Percentiles rank a stretch among this genome's conserved stretches.
These are phyloP conservation scores for Yponomeuta evonymella DNA, from an alignment of 2,888 invertebrate genomes.

Conservation along the genomic window DNA sequence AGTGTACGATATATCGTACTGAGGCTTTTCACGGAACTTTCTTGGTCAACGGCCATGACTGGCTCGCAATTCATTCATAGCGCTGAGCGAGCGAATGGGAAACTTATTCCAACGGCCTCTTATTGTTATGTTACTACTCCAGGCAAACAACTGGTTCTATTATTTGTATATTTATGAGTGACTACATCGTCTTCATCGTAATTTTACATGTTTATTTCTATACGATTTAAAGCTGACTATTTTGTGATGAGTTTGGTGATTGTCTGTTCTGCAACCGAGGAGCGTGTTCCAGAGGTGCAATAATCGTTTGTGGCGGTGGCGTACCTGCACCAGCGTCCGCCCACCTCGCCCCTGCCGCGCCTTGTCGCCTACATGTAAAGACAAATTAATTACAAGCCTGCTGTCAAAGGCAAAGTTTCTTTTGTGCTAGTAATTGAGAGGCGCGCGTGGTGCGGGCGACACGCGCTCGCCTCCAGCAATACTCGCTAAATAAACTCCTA, in stretches of 20 bases:
- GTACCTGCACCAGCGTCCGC: background rate
- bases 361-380: background rate
- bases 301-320: background rate
- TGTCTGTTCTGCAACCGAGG: background rate
- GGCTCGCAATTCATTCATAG: background rate
- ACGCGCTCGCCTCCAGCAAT: background rate
- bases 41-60: background rate
- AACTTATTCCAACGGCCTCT: background rate
- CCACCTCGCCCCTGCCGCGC: background rate
- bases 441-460: slow-evolving; percentile 2
- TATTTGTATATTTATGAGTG: background rate
- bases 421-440: slow-evolving; percentile 8
- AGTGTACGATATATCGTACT: background rate
- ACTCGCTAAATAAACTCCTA: background rate
- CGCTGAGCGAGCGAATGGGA: slow-evolving; percentile 1
- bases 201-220: background rate
- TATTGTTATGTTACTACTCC: background rate
- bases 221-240: background rate
- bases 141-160: background rate
- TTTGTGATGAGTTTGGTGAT: background rate
- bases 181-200: background rate
- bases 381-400: slow-evolving; percentile 5
- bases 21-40: background rate
- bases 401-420: slow-evolving; percentile 12
- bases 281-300: background rate